These are phyloP conservation scores for Erythrocercus mccallii DNA, from an alignment of 2,113 vertebrate genomes.

Conservation along the genomic window DNA sequence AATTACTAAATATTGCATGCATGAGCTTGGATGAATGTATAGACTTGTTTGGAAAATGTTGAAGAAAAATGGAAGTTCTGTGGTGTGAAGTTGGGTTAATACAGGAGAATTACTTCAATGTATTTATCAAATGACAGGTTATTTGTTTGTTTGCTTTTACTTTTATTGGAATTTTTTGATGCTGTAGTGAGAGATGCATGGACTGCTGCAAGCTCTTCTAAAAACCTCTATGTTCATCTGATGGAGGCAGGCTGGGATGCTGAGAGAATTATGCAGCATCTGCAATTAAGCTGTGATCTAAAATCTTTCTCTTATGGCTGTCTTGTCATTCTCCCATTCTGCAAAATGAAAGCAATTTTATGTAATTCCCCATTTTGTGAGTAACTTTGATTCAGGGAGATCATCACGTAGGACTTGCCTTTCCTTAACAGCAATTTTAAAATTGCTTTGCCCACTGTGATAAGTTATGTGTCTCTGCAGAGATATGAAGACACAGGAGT, in stretches of 20 bases:
- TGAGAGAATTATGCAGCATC: not conserved
- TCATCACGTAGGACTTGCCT: not conserved
- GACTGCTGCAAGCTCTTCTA: not conserved
- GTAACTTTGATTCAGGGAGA: not conserved
- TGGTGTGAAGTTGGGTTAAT: not conserved
- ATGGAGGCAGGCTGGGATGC: not conserved
- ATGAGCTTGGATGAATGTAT: not conserved
- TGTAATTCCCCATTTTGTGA: not conserved
- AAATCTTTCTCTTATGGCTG: not conserved
- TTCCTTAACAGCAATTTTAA: not conserved
- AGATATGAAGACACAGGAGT: not conserved
- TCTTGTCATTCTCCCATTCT: not conserved
- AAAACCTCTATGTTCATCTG: not conserved
- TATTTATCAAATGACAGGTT: not conserved
- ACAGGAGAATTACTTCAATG: not conserved
- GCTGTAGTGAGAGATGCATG: not conserved
- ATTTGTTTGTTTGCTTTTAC: not conserved
- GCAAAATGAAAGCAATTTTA: not conserved
- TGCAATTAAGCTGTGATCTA: not conserved
- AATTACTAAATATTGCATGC: not conserved
- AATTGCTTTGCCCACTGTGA: not conserved
- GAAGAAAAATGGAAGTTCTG: not conserved
- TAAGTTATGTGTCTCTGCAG: not conserved
- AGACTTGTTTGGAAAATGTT: not conserved
- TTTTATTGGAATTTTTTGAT: not conserved